A percentile compares a stretch with the other conserved stretches of the same genome.
These are phyloP conservation scores for Laterallus jamaicensis DNA, from an alignment of 2,113 vertebrate species.

Conservation along the genomic window DNA sequence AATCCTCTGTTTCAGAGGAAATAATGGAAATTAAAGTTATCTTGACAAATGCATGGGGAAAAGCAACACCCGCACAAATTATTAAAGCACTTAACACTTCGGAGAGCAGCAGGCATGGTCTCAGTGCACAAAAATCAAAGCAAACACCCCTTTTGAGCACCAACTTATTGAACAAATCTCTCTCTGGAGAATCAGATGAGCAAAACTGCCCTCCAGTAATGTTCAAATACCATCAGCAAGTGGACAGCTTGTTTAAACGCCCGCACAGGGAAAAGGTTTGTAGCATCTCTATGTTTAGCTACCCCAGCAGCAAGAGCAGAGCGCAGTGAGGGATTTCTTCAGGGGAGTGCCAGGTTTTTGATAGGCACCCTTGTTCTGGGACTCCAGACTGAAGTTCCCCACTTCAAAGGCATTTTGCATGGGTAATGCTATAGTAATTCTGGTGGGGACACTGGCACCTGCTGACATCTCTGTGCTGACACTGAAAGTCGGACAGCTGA, in stretches of 20 bases:
- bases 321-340: fast-evolving
- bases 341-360: not conserved
- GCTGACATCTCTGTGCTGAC: not conserved
- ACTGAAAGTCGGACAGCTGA: not conserved
- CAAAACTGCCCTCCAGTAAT: not conserved
- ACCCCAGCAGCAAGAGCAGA: not conserved
- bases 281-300: not conserved
- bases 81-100: not conserved
- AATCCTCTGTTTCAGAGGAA: not conserved
- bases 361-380: fast-evolving
- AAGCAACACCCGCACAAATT: not conserved
- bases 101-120: not conserved
- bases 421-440: not conserved
- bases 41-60: not conserved
- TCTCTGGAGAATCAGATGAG: not conserved
- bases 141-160: not conserved
- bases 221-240: not conserved
- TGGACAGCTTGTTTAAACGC: not conserved
- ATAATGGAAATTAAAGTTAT: not conserved
- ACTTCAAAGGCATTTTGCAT: not conserved
- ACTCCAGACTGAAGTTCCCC: not conserved
- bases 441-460: not conserved
- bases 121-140: not conserved
- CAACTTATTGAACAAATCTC: not conserved
- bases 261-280: not conserved